phyloP scores from a whole-genome alignment of 2,113 vertebrate genomes.

The Sphaerodactylus townsendi region DNA sequence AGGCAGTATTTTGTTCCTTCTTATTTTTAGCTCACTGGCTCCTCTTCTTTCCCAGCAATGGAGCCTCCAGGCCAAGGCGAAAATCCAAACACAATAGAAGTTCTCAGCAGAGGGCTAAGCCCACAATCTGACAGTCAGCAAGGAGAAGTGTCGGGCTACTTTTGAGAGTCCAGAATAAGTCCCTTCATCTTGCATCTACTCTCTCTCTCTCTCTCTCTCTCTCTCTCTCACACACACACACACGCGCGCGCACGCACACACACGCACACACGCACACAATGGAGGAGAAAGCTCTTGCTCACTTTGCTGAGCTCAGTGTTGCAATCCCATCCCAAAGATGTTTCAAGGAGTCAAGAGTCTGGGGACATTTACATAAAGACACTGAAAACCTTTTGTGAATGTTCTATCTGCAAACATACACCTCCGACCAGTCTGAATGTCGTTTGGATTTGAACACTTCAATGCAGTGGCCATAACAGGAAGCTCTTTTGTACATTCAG shows the following conservation, averaged over 20 bases:
- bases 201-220: too few species aligned
- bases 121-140: slow-evolving; percentile 40
- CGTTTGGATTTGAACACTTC: slow-evolving; percentile 76
- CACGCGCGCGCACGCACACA: not conserved
- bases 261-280: not conserved
- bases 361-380: slow-evolving; percentile 57
- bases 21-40: slow-evolving; percentile 60
- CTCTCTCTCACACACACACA: too few species aligned
- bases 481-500: slow-evolving; percentile 83
- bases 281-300: slow-evolving; percentile 34
- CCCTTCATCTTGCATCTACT: slow-evolving; percentile 32
- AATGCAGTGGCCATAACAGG: slow-evolving; percentile 71
- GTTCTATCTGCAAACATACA: slow-evolving; percentile 68
- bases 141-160: slow-evolving; percentile 37
- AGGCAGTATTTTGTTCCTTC: slow-evolving; percentile 47
- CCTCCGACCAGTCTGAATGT: slow-evolving; percentile 66
- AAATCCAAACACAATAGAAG: slow-evolving; percentile 50
- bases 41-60: slow-evolving; percentile 43
- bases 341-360: slow-evolving; percentile 42
- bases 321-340: not conserved
- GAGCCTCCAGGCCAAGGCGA: slow-evolving; percentile 50
- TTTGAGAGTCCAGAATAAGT: slow-evolving; percentile 33
- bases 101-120: slow-evolving; percentile 50
- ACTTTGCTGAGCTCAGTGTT: slow-evolving; percentile 24
- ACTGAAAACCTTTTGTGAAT: slow-evolving; percentile 68